Percentiles rank a stretch among this genome's conserved stretches.
Evolutionary conservation across 1,140 invertebrate genomes (phyloP).

Genomic region (Ceratosolen solmsi): DNA sequence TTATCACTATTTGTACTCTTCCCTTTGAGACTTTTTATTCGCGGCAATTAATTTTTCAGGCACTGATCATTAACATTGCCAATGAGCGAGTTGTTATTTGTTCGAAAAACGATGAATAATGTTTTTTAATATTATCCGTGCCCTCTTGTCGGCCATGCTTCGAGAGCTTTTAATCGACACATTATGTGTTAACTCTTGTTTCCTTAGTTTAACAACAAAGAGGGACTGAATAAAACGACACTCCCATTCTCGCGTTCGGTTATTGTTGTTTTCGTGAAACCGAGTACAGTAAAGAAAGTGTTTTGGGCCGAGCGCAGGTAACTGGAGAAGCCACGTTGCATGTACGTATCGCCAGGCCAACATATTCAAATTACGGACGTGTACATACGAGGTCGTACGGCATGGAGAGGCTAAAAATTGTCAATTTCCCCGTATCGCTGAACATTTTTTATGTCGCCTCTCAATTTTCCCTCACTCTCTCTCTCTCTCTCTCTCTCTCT

Average conservation of each 20-base stretch:
- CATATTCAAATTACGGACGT: background rate
- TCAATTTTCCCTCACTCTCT: background rate
- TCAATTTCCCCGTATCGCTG: background rate
- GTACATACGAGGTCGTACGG: background rate
- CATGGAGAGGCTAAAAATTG: background rate
- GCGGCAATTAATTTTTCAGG: too few relatives aligned
- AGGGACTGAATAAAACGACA: background rate
- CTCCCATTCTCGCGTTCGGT: background rate
- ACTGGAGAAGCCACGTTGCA: background rate
- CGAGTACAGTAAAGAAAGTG: background rate
- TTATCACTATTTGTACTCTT: too few relatives aligned
- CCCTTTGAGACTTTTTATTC: too few relatives aligned
- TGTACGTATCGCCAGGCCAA: background rate
- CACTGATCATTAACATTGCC: too few relatives aligned
- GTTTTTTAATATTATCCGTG: background rate
- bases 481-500: too few relatives aligned
- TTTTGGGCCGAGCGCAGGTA: background rate
- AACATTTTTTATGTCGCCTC: background rate
- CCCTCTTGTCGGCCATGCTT: too few relatives aligned
- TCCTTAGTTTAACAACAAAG: background rate
- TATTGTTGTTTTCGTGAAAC: constrained; percentile 8
- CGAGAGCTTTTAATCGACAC: background rate
- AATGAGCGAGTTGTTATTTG: too few relatives aligned
- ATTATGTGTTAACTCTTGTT: background rate
- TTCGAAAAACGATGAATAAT: background rate